Evolutionary conservation across 2,797 vertebrate species (phyloP).

Genomic region (Eidolon dupreanum): DNA sequence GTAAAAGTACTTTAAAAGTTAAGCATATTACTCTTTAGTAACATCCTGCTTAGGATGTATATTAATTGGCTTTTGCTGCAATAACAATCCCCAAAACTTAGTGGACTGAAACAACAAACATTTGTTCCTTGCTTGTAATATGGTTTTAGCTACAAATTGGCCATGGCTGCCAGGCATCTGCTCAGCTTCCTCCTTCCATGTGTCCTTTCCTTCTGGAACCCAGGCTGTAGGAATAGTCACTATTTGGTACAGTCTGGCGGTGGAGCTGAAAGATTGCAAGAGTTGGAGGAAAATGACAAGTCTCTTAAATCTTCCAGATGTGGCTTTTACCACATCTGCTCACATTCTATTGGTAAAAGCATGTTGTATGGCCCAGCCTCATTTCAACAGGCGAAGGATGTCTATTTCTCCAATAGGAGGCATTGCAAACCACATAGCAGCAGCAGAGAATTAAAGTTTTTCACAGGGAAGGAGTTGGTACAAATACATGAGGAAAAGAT

Average conservation of each 20-base stretch:
- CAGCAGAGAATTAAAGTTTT: not conserved
- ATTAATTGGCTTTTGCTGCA: not conserved
- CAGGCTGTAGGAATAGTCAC: not conserved
- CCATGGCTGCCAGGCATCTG: not conserved
- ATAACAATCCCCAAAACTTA: not conserved
- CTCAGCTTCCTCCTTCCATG: not conserved
- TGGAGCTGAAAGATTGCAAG: not conserved
- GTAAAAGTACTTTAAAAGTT: not conserved
- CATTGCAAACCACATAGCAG: not conserved
- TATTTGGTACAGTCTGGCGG: not conserved
- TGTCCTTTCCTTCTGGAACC: not conserved
- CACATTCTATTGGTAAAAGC: not conserved
- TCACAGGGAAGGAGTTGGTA: not conserved
- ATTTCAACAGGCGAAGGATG: not conserved
- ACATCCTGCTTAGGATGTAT: not conserved
- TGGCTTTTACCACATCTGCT: not conserved
- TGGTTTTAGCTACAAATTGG: not conserved
- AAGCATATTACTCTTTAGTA: not conserved
- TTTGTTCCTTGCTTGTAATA: not conserved
- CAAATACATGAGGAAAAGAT: not conserved
- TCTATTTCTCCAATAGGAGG: not conserved
- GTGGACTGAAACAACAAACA: not conserved
- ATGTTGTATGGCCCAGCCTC: not conserved
- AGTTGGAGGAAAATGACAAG: not conserved
- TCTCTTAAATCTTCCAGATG: not conserved